Conservation (phyloP, 2,888 invertebrate species). For the Dione vanillae region DNA sequence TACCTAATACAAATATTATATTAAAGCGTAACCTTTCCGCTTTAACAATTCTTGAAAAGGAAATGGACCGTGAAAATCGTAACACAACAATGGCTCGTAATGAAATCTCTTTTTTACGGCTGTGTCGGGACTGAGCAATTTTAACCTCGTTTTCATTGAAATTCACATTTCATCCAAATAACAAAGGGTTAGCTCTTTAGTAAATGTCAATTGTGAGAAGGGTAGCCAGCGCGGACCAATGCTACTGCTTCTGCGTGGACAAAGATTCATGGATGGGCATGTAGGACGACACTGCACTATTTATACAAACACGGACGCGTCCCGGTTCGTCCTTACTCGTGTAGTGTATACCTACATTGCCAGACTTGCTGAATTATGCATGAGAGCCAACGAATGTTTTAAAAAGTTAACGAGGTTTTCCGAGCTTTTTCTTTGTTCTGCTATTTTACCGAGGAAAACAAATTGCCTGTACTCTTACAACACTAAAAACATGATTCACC, state of each 20-base stretch:
- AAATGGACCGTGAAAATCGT: constrained; percentile 75
- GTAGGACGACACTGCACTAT: constrained; percentile 50
- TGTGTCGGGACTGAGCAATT: constrained; percentile 70
- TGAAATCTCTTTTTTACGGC: constrained; percentile 72
- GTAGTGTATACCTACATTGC: constrained; percentile 51
- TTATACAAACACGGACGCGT: constrained; percentile 45
- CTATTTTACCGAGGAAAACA: constrained; percentile 71
- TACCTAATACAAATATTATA: constrained; percentile 64
- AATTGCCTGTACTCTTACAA: constrained; percentile 65
- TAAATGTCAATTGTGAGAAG: constrained; percentile 78
- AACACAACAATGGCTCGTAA: constrained; percentile 75
- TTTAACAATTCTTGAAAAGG: constrained; percentile 66
- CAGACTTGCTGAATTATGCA: constrained; percentile 74
- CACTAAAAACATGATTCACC: constrained; percentile 52
- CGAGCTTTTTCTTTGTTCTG: constrained; percentile 78
- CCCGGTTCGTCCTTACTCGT: constrained; percentile 21
- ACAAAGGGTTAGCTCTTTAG: constrained; percentile 74
- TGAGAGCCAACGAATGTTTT: constrained; percentile 77
- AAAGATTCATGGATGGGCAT: constrained; percentile 51
- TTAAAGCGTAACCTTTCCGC: constrained; percentile 64
- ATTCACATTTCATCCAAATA: constrained; percentile 75
- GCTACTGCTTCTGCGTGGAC: constrained; percentile 34
- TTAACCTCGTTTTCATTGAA: constrained; percentile 79
- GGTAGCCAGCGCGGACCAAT: constrained; percentile 54
- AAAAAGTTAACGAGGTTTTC: constrained; percentile 82